Evolutionary conservation across 2,797 vertebrate genomes (phyloP).

Genomic region (Ispidina lecontei): DNA sequence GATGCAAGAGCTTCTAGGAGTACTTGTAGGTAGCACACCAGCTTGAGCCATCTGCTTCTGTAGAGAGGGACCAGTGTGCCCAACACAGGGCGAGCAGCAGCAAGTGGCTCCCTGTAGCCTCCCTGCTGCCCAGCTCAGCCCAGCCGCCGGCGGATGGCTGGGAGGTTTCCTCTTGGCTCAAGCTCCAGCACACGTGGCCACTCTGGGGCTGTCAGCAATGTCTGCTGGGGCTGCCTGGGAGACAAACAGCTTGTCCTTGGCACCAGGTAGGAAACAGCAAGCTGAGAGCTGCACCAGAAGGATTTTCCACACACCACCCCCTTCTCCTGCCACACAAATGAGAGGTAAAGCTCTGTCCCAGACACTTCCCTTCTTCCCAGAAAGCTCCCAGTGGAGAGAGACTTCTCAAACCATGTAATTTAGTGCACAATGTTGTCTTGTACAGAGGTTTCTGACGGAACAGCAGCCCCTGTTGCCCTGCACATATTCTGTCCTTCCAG

Average conservation of each 20-base stretch:
- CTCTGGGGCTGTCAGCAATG: neutral
- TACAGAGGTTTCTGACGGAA: neutral
- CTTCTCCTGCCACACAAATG: neutral
- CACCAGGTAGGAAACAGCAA: neutral
- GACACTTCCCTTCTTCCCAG: neutral
- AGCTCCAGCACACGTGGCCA: neutral
- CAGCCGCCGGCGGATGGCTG: rapidly evolving
- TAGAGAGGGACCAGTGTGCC: neutral
- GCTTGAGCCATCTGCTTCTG: neutral
- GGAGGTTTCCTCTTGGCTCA: constrained; percentile 38
- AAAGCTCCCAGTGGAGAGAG: neutral
- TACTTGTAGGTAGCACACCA: neutral
- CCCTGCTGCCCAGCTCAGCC: neutral
- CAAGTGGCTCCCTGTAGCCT: neutral
- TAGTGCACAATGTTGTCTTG: neutral
- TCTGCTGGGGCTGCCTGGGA: neutral
- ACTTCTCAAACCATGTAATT: neutral
- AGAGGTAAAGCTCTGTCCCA: neutral
- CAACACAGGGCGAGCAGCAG: neutral
- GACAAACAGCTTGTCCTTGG: constrained; percentile 47
- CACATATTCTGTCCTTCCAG: neutral
- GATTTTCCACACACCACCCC: neutral
- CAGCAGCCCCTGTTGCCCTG: neutral
- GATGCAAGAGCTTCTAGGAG: neutral
- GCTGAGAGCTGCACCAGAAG: neutral